Percentiles rank a stretch among this genome's conserved stretches.
Evolutionary conservation across 1,140 invertebrate species (phyloP).

Genomic region (Amyelois transitella): DNA sequence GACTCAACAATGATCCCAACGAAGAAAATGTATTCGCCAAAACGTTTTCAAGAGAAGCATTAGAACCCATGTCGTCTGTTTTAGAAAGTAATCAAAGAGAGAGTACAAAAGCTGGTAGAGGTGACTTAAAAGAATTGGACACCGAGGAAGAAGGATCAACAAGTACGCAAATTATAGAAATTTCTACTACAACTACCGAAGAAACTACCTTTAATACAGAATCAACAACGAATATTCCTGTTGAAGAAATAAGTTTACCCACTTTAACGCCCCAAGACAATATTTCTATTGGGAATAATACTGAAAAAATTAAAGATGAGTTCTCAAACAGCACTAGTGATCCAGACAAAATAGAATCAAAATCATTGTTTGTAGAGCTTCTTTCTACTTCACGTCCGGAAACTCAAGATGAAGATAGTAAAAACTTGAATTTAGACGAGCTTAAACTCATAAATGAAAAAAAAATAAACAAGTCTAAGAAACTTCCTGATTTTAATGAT

Average conservation of each 20-base stretch:
- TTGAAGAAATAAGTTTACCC: not conserved
- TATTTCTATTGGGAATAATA: not conserved
- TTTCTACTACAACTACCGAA: not conserved
- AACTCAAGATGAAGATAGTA: not conserved
- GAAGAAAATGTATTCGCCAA: conserved; percentile 5
- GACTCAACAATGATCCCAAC: not conserved
- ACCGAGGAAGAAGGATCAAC: conserved; percentile 9
- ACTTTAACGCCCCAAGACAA: not conserved
- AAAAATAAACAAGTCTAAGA: conserved; percentile 1
- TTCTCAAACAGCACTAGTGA: not conserved
- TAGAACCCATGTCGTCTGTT: conserved; percentile 27
- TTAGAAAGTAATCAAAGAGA: conserved; percentile 10
- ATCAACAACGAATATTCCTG: not conserved
- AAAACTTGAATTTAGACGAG: not conserved
- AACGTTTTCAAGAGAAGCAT: conserved; percentile 8
- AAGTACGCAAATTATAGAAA: not conserved
- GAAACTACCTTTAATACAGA: not conserved
- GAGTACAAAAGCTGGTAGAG: not conserved
- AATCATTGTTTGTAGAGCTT: conserved; percentile 10
- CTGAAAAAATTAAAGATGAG: not conserved
- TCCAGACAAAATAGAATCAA: conserved; percentile 4
- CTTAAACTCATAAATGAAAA: not conserved
- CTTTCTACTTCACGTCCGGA: not conserved
- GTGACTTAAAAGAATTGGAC: conserved; percentile 7
- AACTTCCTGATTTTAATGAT: conserved; percentile 14